A percentile compares a stretch with the other conserved stretches of the same genome.
Evolutionary conservation across 2,797 vertebrate species (phyloP).

Genomic region (Amniataba percoides): DNA sequence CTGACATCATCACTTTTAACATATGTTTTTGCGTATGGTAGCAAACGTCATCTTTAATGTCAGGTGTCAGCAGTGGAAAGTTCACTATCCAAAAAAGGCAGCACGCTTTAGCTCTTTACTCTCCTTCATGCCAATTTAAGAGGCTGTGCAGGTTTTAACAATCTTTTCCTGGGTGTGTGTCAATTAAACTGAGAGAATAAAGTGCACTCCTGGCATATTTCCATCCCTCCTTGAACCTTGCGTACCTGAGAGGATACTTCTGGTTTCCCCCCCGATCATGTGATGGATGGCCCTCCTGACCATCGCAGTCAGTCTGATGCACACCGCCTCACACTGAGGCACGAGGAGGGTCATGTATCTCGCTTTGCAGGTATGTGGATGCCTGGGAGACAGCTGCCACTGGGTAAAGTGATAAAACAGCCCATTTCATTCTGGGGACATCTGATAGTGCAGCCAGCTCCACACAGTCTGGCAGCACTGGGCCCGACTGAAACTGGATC

Average conservation of each 20-base stretch:
- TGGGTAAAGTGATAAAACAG: slow-evolving; percentile 69
- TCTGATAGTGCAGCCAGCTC: slow-evolving; percentile 77
- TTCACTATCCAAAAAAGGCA: slow-evolving; percentile 29
- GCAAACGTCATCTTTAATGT: slow-evolving; percentile 33
- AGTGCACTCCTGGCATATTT: slow-evolving; percentile 57
- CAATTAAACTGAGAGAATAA: slow-evolving; percentile 45
- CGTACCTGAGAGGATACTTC: slow-evolving; percentile 46
- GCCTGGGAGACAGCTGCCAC: slow-evolving; percentile 74
- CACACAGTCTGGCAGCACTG: slow-evolving; percentile 61
- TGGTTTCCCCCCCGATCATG: slow-evolving; percentile 14
- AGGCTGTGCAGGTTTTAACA: slow-evolving; percentile 4
- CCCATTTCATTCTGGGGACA: slow-evolving; percentile 75
- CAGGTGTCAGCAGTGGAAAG: slow-evolving; percentile 15
- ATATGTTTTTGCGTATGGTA: neutral
- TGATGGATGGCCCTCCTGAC: slow-evolving; percentile 51
- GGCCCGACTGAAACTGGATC: slow-evolving; percentile 72
- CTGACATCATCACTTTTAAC: slow-evolving; percentile 4
- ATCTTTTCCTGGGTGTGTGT: slow-evolving; percentile 38
- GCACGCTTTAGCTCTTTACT: slow-evolving; percentile 16
- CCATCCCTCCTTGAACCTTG: slow-evolving; percentile 30
- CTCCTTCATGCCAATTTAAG: slow-evolving; percentile 31
- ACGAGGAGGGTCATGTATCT: slow-evolving; percentile 53
- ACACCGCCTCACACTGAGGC: slow-evolving; percentile 31
- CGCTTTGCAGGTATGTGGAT: slow-evolving; percentile 65
- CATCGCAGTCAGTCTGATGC: slow-evolving; percentile 50